phyloP scores from a whole-genome alignment of 2,797 vertebrate genomes.

The Chaetophractus vellerosus region DNA sequence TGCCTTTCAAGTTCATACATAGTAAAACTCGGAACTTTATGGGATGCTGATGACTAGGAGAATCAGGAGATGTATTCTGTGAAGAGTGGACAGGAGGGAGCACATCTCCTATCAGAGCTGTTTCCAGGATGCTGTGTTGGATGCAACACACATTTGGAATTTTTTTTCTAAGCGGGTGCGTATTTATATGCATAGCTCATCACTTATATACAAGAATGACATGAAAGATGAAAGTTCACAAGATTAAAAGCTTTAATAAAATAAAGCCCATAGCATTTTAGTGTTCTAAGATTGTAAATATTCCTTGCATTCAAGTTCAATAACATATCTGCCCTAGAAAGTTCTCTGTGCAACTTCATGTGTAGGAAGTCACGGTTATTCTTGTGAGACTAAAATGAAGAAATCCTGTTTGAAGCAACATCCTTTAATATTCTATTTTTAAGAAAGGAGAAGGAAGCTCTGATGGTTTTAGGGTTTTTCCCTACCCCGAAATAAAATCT shows the following conservation, averaged over 20 bases:
- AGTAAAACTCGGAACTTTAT: slow-evolving; percentile 43
- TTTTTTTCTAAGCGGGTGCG: not conserved
- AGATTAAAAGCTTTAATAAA: slow-evolving; percentile 50
- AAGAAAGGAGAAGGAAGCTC: not conserved
- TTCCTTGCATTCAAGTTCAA: not conserved
- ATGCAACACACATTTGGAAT: not conserved
- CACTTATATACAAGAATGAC: slow-evolving; percentile 45
- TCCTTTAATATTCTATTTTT: not conserved
- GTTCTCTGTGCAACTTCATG: not conserved
- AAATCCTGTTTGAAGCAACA: not conserved
- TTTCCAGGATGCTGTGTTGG: fast-evolving
- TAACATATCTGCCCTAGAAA: not conserved
- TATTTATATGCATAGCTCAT: not conserved
- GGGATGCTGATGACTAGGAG: not conserved
- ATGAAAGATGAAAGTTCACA: slow-evolving; percentile 17
- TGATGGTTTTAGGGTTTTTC: not conserved
- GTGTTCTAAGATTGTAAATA: not conserved
- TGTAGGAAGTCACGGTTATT: not conserved
- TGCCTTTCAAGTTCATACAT: not conserved
- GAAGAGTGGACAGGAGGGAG: not conserved
- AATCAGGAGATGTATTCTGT: not conserved
- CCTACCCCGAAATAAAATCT: not conserved
- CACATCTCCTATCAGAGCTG: fast-evolving
- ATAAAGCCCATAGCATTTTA: slow-evolving; percentile 11
- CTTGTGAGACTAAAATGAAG: not conserved